Percentiles rank a stretch among this genome's conserved stretches.
These are phyloP conservation scores for Trichoplusia ni DNA, from an alignment of 1,140 invertebrate species.

Conservation along the genomic window DNA sequence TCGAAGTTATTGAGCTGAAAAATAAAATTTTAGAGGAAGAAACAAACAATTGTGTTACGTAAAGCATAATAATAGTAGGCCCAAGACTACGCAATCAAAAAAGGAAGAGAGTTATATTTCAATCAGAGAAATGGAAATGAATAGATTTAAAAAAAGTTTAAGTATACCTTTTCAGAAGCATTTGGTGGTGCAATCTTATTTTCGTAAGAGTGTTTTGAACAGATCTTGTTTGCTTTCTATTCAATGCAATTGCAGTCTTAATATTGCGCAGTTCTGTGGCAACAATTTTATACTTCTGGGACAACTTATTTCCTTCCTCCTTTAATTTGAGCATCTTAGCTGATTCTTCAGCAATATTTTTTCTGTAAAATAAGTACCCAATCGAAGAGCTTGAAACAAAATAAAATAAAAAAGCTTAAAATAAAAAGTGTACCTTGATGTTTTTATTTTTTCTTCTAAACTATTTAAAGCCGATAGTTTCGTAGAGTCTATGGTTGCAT, in stretches of 20 bases:
- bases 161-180: conserved; percentile 68
- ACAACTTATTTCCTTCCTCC: conserved; percentile 66
- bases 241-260: conserved; percentile 66
- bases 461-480: conserved; percentile 40
- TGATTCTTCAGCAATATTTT: conserved; percentile 74
- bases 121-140: background rate
- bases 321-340: conserved; percentile 71
- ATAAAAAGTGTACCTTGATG: conserved; percentile 59
- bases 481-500: conserved; percentile 43
- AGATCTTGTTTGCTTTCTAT: conserved; percentile 67
- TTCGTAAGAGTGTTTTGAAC: conserved; percentile 61
- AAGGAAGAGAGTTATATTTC: background rate
- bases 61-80: background rate
- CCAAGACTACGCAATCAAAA: conserved; percentile 1
- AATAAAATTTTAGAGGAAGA: conserved; percentile 33
- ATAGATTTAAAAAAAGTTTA: conserved; percentile 37
- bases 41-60: conserved; percentile 4
- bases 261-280: conserved; percentile 69
- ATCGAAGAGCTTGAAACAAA: background rate
- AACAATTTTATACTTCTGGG: conserved; percentile 73
- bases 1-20: conserved; percentile 53
- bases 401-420: background rate
- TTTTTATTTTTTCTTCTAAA: conserved; percentile 67
- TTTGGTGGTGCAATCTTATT: conserved; percentile 68
- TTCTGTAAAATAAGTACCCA: conserved; percentile 51